Evolutionary conservation across 2,888 invertebrate genomes (phyloP), one percentile per base, ranked within the genome.

Genomic region (Unio delphinus): DNA sequence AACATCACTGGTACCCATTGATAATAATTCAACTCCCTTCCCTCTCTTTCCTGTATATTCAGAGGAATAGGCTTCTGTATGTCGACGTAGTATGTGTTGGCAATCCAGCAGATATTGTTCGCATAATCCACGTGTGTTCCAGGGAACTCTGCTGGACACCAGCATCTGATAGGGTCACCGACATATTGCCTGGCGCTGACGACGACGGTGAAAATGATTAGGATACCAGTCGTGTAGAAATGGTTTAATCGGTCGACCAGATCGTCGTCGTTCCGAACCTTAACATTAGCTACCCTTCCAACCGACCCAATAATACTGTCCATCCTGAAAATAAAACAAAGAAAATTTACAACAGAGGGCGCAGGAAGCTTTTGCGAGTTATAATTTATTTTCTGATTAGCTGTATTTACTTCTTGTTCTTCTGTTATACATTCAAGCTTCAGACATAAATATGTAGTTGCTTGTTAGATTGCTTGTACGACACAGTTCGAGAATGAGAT

Each of bases 41-140:
- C 82, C 64, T 79, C 75, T 23, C 83, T 73, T 59, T 80, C 75
- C 45, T 79, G 74, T 26, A 83, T 72, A 64, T 83, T 82, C 55
- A 75, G 58, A 18, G 77, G 77, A 45, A 77, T 77, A 55, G 75
- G 71, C 68, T 83, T 80, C 58, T 81, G 80, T 73, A 86, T 83
- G 57, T 88, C 86, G 67, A 89, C 83, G 85, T 90, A 91, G 80
- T 91, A 92, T 5, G 91, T 91, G 83, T 91, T 91, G 73, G 91
- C 90, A 63, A 91, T 90, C 91, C 91, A 91, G 83, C 91, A 91
- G 76, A 91, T 90, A 85, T 91, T 91, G 83, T 91, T 91, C 26
- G 91, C 90, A 83, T 91, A 91, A 74, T 91, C 90, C 72, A 91
- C 90, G 87, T 91, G 91, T 28, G 90, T 90, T 55, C 90, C 89